phyloP scores from a whole-genome alignment of 2,797 vertebrate genomes.

The Argya squamiceps region DNA sequence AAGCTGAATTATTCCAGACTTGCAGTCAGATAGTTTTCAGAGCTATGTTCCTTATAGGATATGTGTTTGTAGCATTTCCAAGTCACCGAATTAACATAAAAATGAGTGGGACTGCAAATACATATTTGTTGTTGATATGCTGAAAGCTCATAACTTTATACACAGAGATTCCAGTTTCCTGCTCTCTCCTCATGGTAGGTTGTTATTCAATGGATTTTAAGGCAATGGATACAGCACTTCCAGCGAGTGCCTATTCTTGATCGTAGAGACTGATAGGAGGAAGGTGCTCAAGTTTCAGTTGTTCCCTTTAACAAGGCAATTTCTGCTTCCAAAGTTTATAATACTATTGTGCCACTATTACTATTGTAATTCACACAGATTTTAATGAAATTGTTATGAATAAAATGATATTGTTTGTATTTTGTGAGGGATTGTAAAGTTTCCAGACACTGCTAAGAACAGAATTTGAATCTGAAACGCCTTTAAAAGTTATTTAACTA shows the following conservation, averaged over 20 bases:
- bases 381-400: neutral
- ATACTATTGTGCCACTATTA: neutral
- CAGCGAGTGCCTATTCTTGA: neutral
- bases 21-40: neutral
- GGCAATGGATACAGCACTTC: neutral
- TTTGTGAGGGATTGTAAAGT: neutral
- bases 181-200: neutral
- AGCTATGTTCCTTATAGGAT: neutral
- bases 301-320: neutral
- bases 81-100: neutral
- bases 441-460: neutral
- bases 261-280: neutral
- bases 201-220: neutral
- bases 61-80: neutral
- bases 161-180: neutral
- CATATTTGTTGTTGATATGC: neutral
- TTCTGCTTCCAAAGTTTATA: neutral
- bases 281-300: neutral
- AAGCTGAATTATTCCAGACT: neutral
- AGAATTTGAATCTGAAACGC: neutral
- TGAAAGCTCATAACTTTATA: neutral
- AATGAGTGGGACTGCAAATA: neutral
- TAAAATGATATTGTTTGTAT: neutral
- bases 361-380: neutral
- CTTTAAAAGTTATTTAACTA: neutral